A percentile compares a stretch with the other conserved stretches of the same genome.
Evolutionary conservation across 2,888 invertebrate species (phyloP).

Genomic region (Aphelenchoides bicaudatus): DNA sequence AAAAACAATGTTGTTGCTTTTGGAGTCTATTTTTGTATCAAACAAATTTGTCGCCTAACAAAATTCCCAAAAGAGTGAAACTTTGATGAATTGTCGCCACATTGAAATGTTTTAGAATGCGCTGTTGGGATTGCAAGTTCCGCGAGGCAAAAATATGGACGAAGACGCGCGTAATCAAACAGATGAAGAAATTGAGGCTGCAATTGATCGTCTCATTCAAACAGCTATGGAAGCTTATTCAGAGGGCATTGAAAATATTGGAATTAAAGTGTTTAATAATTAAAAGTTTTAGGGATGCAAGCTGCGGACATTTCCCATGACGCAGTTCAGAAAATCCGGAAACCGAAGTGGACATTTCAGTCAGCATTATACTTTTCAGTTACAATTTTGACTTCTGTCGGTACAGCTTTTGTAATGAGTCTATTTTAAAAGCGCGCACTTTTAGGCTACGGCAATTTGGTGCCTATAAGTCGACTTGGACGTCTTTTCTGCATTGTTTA

Average conservation of each 20-base stretch:
- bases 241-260: conserved; percentile 39
- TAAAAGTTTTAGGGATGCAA: too few relatives aligned
- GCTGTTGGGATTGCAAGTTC: conserved; percentile 28
- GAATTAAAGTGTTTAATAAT: too few relatives aligned
- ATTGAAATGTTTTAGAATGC: conserved; percentile 30
- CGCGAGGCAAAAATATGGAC: conserved; percentile 15
- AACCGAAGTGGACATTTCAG: conserved; percentile 49
- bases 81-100: background rate
- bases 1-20: background rate
- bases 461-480: conserved; percentile 53
- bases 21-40: too few relatives aligned
- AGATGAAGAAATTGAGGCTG: conserved; percentile 28
- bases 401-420: conserved; percentile 20
- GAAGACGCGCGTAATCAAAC: conserved; percentile 23
- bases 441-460: conserved; percentile 52
- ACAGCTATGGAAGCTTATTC: conserved; percentile 49
- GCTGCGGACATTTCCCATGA: conserved; percentile 25
- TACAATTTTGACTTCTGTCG: conserved; percentile 52
- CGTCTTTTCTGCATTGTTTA: conserved; percentile 56
- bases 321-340: conserved; percentile 19
- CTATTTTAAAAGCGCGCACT: background rate
- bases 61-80: background rate
- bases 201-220: conserved; percentile 48
- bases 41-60: too few relatives aligned
- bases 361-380: conserved; percentile 52